A percentile compares a stretch with the other conserved stretches of the same genome.
phyloP scores from a whole-genome alignment of 64 coral and sea anemone genomes.

The Montipora sp. region DNA sequence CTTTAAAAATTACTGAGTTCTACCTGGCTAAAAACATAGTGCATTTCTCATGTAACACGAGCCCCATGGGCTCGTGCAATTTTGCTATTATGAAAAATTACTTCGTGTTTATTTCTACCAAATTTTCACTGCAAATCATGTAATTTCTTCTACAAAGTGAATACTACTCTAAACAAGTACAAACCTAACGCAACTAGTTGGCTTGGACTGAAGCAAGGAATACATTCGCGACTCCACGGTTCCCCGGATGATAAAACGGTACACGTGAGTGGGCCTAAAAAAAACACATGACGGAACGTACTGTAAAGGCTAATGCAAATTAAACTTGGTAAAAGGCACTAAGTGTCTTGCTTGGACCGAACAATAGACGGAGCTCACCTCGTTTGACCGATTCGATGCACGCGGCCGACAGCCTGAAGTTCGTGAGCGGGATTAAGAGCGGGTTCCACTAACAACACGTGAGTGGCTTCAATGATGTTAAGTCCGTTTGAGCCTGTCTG shows the following conservation, averaged over 20 bases:
- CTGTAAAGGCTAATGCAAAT: too few species aligned
- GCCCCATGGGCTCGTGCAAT: too few species aligned
- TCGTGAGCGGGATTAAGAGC: constrained; percentile 95
- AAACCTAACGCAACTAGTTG: constrained; percentile 59
- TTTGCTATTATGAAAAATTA: too few species aligned
- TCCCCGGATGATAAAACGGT: constrained; percentile 80
- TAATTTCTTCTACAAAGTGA: too few species aligned
- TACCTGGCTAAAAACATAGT: too few species aligned
- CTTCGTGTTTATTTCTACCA: too few species aligned
- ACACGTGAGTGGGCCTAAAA: constrained; percentile 81
- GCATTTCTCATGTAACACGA: too few species aligned
- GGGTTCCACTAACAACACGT: constrained; percentile 93
- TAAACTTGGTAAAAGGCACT: not conserved
- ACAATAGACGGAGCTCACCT: constrained; percentile 38
- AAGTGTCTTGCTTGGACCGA: too few species aligned
- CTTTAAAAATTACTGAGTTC: too few species aligned
- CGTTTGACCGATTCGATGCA: constrained; percentile 98
- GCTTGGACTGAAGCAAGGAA: constrained; percentile 73
- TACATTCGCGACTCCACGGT: constrained; percentile 92
- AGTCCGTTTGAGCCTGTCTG: constrained; percentile 95
- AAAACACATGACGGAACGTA: not conserved
- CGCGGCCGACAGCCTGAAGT: constrained; percentile 88
- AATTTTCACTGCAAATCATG: too few species aligned
- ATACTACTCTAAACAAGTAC: not conserved
- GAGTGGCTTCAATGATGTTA: constrained; percentile 94